Percentiles rank a stretch among this genome's conserved stretches.
Evolutionary conservation across 2,797 vertebrate genomes (phyloP).

Genomic region (Tiaroga cobitis): DNA sequence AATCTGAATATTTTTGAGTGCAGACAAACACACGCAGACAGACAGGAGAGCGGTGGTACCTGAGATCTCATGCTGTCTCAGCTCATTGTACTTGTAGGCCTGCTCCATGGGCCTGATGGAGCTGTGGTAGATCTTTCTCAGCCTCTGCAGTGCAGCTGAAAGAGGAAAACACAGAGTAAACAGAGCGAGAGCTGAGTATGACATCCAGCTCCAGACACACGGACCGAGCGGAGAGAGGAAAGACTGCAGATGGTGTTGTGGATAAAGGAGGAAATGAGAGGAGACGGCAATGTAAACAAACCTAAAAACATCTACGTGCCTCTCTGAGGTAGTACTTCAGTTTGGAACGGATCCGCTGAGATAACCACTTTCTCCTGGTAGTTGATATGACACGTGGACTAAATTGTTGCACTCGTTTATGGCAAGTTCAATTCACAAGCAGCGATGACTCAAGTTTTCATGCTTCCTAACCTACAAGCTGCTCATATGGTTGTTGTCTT

Average conservation of each 20-base stretch:
- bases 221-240: background rate
- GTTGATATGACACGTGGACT: background rate
- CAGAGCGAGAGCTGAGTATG: background rate
- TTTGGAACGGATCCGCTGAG: background rate
- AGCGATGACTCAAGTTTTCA: constrained; percentile 7
- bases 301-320: background rate
- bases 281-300: constrained; percentile 15
- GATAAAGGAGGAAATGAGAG: constrained; percentile 37
- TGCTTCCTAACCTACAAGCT: background rate
- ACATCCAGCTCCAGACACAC: background rate
- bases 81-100: constrained; percentile 97
- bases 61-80: constrained; percentile 98
- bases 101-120: constrained; percentile 97
- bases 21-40: background rate
- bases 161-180: background rate
- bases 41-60: constrained; percentile 74
- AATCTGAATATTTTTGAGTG: background rate
- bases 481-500: background rate
- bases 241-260: constrained; percentile 25
- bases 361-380: constrained; percentile 4
- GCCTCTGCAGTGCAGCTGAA: constrained; percentile 85
- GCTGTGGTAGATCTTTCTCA: constrained; percentile 93
- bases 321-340: background rate
- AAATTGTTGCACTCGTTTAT: background rate
- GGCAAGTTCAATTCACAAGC: background rate